Base-by-base conservation (phyloP, 2,797 vertebrate genomes). In the Xiphophorus birchmanni region DNA sequence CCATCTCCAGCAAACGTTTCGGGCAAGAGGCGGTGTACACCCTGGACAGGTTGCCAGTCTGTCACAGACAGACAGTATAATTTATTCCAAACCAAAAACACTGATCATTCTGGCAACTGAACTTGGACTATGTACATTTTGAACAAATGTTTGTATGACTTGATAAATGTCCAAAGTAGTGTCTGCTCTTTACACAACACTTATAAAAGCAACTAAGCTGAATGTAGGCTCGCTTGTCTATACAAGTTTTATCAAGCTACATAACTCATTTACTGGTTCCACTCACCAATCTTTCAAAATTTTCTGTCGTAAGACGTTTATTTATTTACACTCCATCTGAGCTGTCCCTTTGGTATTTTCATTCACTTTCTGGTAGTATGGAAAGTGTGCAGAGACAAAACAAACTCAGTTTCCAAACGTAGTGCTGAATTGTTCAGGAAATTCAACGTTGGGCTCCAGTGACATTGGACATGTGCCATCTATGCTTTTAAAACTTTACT, bases 391-490 rank as follows among this genome's bases (percentile, higher is more conserved):
- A 65, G 42, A 77, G 76, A 29, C 37, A 74, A 75, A 76, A 45
- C 5, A 77, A 78, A 71, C n/a, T 17, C 74, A 45, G 13, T 71
- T n/a, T 80, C 77, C n/a, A 47, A 63, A 35, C 65, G 58, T 65
- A 56, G 40, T 60, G 77, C 80, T 74, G 32, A 77, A 50, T 77
- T 47, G 54, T 82, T 69, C 40, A 67, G 18, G 29, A 58, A 73
- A 1, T 21, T 32, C 58, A 79, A 44, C 81, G 69, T 15, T 75
- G n/a, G 69, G 75, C 45, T 81, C 35, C 42, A 54, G 10, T 80
- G 35, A 56, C 40, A 80, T 87, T 23, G 82, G 86, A 90, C 60
- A 87, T 77, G 72, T 86, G 77, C 56, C 78, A 75, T 40, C 50
- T 65, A 80, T 32, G 50, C 32, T 80, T 35, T 69, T 54, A 44